Percentiles rank a stretch among this genome's conserved stretches.
Evolutionary conservation across 2,113 vertebrate species (phyloP).

Genomic region (Eurypyga helias): DNA sequence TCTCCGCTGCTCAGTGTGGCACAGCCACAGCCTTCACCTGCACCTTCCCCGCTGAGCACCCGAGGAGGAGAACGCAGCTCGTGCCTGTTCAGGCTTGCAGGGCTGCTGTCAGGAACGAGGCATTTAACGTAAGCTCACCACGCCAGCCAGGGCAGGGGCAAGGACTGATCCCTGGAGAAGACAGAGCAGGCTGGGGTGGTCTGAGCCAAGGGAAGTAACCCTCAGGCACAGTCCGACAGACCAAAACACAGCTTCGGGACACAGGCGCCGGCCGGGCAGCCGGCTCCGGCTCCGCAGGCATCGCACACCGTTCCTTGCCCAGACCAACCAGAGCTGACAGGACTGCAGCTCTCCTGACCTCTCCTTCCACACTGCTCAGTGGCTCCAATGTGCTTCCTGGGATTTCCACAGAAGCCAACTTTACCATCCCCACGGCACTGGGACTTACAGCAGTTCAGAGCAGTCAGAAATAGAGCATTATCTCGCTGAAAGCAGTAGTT

Average conservation of each 20-base stretch:
- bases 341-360: not conserved
- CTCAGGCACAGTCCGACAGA: not conserved
- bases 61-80: not conserved
- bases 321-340: not conserved
- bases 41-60: not conserved
- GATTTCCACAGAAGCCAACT: not conserved
- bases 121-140: not conserved
- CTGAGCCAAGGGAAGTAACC: not conserved
- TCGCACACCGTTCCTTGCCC: not conserved
- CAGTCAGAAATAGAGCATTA: not conserved
- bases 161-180: not conserved
- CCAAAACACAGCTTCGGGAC: not conserved
- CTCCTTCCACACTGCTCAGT: not conserved
- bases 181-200: not conserved
- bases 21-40: not conserved
- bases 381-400: not conserved
- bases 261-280: too few species aligned
- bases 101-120: not conserved
- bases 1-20: not conserved
- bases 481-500: not conserved
- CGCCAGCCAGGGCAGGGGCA: not conserved
- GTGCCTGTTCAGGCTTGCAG: constrained; percentile 29
- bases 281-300: too few species aligned
- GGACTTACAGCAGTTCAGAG: not conserved
- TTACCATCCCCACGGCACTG: not conserved